Conservation (phyloP, 2,113 vertebrate genomes). For the Gobio gobio region DNA sequence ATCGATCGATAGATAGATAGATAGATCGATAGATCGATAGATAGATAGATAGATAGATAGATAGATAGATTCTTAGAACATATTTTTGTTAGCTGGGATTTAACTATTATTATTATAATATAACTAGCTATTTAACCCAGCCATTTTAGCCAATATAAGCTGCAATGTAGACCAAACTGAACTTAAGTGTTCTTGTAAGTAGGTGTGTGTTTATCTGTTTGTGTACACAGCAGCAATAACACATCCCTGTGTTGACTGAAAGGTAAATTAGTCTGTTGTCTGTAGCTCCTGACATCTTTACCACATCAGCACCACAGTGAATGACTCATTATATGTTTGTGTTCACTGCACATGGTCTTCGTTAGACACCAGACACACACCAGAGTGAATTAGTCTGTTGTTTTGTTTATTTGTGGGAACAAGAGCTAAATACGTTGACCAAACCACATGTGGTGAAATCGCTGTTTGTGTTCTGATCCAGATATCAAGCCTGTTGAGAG, state of each 20-base stretch:
- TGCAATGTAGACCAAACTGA: no score
- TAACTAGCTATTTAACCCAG: no score
- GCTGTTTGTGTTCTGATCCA: constrained; percentile 5
- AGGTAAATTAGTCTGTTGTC: constrained; percentile 23
- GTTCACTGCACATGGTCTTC: constrained; percentile 50
- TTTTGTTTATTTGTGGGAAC: constrained; percentile 39
- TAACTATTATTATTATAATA: no score
- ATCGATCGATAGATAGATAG: not conserved
- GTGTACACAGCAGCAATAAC: constrained; percentile 17
- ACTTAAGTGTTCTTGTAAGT: not conserved
- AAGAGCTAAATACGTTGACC: constrained; percentile 11
- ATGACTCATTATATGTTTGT: constrained; percentile 51
- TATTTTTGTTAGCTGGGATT: no score
- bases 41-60: not conserved
- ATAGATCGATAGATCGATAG: not conserved
- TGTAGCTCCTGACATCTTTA: not conserved
- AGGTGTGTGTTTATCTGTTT: constrained; percentile 28
- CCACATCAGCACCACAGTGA: constrained; percentile 29
- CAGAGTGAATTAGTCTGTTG: constrained; percentile 26
- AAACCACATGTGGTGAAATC: constrained; percentile 11
- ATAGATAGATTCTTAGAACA: not conserved
- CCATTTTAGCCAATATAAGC: no score
- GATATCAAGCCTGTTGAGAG: not conserved
- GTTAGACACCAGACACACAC: constrained; percentile 38
- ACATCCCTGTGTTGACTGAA: constrained; percentile 11